These are phyloP conservation scores for Rhopalosiphum maidis DNA, from an alignment of 1,140 invertebrate species.

Conservation along the genomic window DNA sequence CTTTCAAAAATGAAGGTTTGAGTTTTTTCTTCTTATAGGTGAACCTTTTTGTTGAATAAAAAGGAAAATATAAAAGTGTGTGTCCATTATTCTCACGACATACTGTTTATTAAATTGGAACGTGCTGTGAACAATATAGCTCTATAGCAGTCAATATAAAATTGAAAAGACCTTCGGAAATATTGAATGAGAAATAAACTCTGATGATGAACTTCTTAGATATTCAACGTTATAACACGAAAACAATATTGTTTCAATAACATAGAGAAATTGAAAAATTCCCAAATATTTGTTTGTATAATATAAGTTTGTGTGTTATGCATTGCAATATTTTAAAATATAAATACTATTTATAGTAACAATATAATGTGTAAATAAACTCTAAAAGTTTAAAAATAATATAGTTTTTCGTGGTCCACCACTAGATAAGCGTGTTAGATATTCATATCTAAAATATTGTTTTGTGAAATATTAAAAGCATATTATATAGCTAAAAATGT, in stretches of 20 bases:
- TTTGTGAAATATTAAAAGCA: no score
- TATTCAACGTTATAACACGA: background rate
- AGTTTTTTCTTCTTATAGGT: background rate
- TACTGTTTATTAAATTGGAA: constrained; percentile 26
- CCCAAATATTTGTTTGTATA: background rate
- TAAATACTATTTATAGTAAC: background rate
- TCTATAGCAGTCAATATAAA: background rate
- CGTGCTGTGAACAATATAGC: background rate
- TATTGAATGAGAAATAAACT: constrained; percentile 11
- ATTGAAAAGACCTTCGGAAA: background rate
- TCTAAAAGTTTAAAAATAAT: background rate
- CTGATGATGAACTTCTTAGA: background rate
- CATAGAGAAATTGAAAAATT: background rate
- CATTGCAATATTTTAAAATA: background rate
- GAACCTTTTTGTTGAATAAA: background rate
- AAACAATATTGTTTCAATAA: constrained; percentile 1
- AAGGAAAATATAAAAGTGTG: background rate
- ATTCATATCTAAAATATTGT: background rate
- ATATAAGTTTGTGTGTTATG: background rate
- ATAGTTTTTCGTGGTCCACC: background rate
- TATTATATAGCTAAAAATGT: no score
- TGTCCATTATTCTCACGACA: background rate
- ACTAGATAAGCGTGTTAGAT: background rate
- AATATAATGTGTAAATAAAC: background rate
- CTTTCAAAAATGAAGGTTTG: background rate